A percentile compares a stretch with the other conserved stretches of the same genome.
Evolutionary conservation across 2,888 invertebrate species (phyloP).

Genomic region (Amiota minor): DNA sequence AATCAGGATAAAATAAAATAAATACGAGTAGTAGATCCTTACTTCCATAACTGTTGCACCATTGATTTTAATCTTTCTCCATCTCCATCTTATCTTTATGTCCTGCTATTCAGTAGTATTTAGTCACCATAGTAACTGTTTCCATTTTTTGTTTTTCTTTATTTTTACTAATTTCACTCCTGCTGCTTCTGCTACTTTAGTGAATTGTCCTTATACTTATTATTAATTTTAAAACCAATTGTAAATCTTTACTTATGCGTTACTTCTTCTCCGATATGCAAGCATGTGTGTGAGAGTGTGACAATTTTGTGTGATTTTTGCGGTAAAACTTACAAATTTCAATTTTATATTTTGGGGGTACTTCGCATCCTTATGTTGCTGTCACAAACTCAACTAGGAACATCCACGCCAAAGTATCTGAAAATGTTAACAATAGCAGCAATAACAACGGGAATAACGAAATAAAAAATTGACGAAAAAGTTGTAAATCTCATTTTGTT

Average conservation of each 20-base stretch:
- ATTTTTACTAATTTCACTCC: slow-evolving; percentile 12
- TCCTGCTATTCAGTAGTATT: too few relatives aligned
- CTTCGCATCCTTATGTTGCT: not conserved
- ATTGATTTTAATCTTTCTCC: too few relatives aligned
- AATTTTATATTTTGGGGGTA: not conserved
- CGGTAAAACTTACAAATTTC: slow-evolving; percentile 22
- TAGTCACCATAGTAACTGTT: not conserved
- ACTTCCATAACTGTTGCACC: too few relatives aligned
- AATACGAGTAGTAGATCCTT: too few relatives aligned
- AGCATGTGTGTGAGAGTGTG: not conserved
- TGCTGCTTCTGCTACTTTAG: not conserved
- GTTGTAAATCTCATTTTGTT: slow-evolving; percentile 32
- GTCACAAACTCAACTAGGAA: not conserved
- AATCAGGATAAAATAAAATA: too few relatives aligned
- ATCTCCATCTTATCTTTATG: too few relatives aligned
- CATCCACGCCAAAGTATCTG: too few relatives aligned
- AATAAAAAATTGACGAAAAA: slow-evolving; percentile 8
- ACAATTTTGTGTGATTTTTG: not conserved
- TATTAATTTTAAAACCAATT: not conserved
- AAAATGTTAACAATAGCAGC: not conserved
- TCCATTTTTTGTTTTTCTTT: slow-evolving; percentile 17
- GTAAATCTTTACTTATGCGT: slow-evolving; percentile 4
- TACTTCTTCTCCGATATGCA: not conserved
- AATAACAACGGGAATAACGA: slow-evolving; percentile 15
- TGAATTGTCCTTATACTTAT: not conserved